Conservation (phyloP, 1,140 invertebrate species). For the Coptotermes formosanus region DNA sequence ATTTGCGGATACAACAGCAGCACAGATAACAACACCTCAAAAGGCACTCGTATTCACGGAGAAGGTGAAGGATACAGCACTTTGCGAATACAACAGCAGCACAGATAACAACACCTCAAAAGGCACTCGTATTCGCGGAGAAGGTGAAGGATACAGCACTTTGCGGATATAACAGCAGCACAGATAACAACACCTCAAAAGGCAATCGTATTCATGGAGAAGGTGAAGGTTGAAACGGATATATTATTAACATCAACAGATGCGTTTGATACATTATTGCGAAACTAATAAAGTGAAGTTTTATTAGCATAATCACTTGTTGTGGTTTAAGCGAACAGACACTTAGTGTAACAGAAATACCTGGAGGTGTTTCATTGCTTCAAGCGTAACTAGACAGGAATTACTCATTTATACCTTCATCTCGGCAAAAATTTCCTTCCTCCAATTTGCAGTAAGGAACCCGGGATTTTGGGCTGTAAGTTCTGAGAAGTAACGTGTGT, state of each 20-base stretch:
- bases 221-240: neutral
- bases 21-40: neutral
- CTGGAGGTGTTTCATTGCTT: neutral
- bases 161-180: too few species aligned
- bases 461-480: too few species aligned
- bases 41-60: neutral
- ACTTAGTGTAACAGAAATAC: neutral
- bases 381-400: neutral
- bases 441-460: too few species aligned
- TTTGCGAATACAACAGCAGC: too few species aligned
- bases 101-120: neutral
- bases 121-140: neutral
- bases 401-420: neutral
- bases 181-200: neutral
- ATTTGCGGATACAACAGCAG: too few species aligned
- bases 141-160: neutral
- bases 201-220: neutral
- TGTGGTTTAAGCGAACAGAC: neutral
- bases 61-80: too few species aligned
- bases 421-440: too few species aligned
- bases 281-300: neutral
- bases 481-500: too few species aligned
- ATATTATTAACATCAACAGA: neutral
- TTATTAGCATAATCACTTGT: neutral
- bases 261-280: neutral